phyloP scores from a whole-genome alignment of 2,888 invertebrate species.

The Lepidonotus clava region DNA sequence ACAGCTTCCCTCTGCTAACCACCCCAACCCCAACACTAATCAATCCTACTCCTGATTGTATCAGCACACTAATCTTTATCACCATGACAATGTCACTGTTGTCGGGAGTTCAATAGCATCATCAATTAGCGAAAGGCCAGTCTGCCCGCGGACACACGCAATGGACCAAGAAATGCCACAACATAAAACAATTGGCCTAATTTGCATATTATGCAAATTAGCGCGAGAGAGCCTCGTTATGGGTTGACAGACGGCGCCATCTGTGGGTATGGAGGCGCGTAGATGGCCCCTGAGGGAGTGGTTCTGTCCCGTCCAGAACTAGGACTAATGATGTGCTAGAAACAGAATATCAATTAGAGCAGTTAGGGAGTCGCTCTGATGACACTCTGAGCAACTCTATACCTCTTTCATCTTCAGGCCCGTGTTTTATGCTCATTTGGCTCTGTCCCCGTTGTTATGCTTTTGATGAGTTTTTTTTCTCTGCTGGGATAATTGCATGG shows the following conservation, averaged over 20 bases:
- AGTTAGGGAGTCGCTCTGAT: background rate
- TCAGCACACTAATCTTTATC: too few relatives aligned
- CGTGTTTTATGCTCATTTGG: too few relatives aligned
- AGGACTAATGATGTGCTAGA: background rate
- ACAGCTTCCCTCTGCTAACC: too few relatives aligned
- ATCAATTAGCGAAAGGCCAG: background rate
- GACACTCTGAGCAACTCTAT: too few relatives aligned
- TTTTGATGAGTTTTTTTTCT: too few relatives aligned
- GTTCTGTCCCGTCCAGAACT: background rate
- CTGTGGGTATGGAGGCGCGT: background rate
- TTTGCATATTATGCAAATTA: background rate
- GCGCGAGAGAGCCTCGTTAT: background rate
- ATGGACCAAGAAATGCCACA: background rate
- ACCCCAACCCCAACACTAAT: background rate
- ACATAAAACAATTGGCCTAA: conserved; percentile 4
- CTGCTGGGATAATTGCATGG: too few relatives aligned
- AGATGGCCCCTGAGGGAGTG: background rate
- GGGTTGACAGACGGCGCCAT: background rate
- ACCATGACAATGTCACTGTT: background rate
- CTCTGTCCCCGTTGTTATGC: too few relatives aligned
- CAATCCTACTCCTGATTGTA: background rate
- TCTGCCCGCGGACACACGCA: background rate
- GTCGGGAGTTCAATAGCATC: background rate
- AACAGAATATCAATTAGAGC: conserved; percentile 9
- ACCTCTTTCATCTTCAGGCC: too few relatives aligned